Evolutionary conservation across 2,113 vertebrate genomes (phyloP), one percentile per base, ranked within the genome.

Genomic region (Centropus unirufus): DNA sequence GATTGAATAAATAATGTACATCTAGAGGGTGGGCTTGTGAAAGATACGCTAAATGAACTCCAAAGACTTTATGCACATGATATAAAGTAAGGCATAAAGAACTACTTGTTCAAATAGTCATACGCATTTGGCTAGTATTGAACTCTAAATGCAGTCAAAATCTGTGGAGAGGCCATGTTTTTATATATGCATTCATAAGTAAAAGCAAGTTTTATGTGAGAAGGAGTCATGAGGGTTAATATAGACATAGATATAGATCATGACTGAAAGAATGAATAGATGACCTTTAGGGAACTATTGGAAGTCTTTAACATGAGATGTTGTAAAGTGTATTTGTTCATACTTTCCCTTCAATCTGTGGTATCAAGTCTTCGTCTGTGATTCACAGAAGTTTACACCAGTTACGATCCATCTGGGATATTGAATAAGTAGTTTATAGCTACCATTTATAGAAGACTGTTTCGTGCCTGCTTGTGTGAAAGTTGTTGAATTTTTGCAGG

Each of bases 311-410:
- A 36, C 49, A 54, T 8, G 67, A 92, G 51, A 19, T 63, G 27
- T 61, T 44, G 46, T 86, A 83, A 72, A 52, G 44, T 69, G 47
- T 46, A 55, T 96, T 95, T 95, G 55, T 85, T 94, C 61, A 6
- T 46, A 3, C 8, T 92, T 36, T 83, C 62, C n/a, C 49, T 63
- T 67, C 61, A 61, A n/a, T 74, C 12, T 51, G 8, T 12, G n/a
- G 14, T 32, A 42, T 73, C 55, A 74, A n/a, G 39, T 39, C 59
- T 82, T 75, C 64, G 52, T 6, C 69, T 81, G 63, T 88, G 63
- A 84, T 42, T 91, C 67, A 57, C 8, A 83, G 63, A 32, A 63
- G 49, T 29, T 76, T 3, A 21, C 63, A 57, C 4, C 34, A 42
- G 27, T 32, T 76, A 54, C 23, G 66, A 74, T 92, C 54, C 44